Conservation (phyloP, 2,797 vertebrate species). For the Eupleurogrammus muticus region DNA sequence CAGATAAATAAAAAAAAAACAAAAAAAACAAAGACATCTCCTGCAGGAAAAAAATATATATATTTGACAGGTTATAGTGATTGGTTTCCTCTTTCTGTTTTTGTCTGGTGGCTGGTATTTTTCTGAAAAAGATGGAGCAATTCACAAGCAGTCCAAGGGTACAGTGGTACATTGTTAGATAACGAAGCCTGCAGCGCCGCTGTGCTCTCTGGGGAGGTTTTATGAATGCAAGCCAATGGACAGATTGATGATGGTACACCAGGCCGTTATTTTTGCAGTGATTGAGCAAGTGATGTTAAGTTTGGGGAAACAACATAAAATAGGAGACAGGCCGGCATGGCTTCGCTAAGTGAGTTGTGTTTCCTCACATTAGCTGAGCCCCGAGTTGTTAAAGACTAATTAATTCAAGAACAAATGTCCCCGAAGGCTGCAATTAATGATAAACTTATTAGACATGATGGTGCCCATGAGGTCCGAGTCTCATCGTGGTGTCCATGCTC, state of each 20-base stretch:
- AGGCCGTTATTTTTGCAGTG: slow-evolving; percentile 35
- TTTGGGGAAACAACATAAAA: slow-evolving; percentile 43
- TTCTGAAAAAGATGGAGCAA: slow-evolving; percentile 48
- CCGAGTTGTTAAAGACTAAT: slow-evolving; percentile 79
- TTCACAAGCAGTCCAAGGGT: slow-evolving; percentile 43
- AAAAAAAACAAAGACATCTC: neutral
- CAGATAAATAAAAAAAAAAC: slow-evolving; percentile 2
- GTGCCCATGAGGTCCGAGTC: slow-evolving; percentile 81
- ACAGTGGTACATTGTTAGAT: slow-evolving; percentile 45
- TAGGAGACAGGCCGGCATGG: slow-evolving; percentile 33
- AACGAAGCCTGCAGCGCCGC: slow-evolving; percentile 40
- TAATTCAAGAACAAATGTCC: slow-evolving; percentile 84
- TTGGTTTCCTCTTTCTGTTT: slow-evolving; percentile 19
- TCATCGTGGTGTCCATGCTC: slow-evolving; percentile 68
- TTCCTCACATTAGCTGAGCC: slow-evolving; percentile 63
- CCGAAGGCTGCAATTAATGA: slow-evolving; percentile 84
- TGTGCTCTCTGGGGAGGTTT: slow-evolving; percentile 47
- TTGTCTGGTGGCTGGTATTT: slow-evolving; percentile 33
- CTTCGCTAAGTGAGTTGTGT: slow-evolving; percentile 60
- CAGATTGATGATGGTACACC: slow-evolving; percentile 51
- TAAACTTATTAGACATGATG: slow-evolving; percentile 84
- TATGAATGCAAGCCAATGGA: slow-evolving; percentile 42
- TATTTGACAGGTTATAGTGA: slow-evolving; percentile 13
- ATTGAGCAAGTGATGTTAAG: slow-evolving; percentile 21
- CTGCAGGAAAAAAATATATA: neutral